These are phyloP conservation scores for Paratrypauchen microcephalus DNA, from an alignment of 2,797 vertebrate genomes.

Conservation along the genomic window DNA sequence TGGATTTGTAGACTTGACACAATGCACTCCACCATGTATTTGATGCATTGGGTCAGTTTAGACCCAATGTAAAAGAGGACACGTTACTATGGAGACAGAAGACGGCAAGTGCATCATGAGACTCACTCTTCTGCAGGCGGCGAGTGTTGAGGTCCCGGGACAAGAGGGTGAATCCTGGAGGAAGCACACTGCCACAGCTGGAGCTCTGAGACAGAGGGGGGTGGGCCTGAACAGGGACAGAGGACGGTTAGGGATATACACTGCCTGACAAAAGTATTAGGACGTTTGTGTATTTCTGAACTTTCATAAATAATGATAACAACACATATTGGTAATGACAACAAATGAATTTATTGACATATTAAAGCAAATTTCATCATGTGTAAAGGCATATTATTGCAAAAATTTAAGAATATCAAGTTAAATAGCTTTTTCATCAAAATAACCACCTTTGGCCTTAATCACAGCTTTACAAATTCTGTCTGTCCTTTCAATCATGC, in stretches of 20 bases:
- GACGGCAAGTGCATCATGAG: conserved; percentile 29
- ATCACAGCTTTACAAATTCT: too few relatives aligned
- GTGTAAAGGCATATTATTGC: too few relatives aligned
- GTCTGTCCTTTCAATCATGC: too few relatives aligned
- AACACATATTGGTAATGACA: too few relatives aligned
- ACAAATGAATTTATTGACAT: too few relatives aligned
- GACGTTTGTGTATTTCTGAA: too few relatives aligned
- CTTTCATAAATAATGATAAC: too few relatives aligned
- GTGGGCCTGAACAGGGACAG: conserved; percentile 78
- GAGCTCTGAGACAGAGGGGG: conserved; percentile 89
- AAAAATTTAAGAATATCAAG: too few relatives aligned
- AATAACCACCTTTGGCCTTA: too few relatives aligned
- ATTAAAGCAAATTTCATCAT: too few relatives aligned
- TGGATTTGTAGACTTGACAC: neutral
- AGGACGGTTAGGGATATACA: neutral
- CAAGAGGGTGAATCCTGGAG: conserved; percentile 82
- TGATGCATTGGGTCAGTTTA: neutral
- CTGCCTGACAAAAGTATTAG: too few relatives aligned
- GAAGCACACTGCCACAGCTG: conserved; percentile 90
- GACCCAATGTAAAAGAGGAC: neutral
- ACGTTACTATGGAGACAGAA: neutral
- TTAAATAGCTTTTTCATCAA: too few relatives aligned
- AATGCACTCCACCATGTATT: neutral
- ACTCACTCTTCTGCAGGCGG: conserved; percentile 85
- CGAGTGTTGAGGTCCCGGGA: conserved; percentile 81